Conservation (phyloP, 1,140 invertebrate genomes). For the Meloidogyne floridensis region DNA sequence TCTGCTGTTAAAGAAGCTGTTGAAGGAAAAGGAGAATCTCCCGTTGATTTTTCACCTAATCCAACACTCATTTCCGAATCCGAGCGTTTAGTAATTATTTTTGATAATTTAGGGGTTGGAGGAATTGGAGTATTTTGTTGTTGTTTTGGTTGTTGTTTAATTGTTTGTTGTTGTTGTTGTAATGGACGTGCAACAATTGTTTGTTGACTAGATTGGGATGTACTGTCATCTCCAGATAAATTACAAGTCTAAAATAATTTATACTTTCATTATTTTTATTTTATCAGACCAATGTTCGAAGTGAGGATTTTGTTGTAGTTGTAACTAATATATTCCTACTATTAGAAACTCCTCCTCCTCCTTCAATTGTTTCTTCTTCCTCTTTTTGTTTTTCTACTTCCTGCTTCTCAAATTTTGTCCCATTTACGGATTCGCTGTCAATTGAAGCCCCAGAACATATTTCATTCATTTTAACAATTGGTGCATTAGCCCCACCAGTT, state of each 20-base stretch:
- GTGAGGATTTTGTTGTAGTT: slow-evolving; percentile 4
- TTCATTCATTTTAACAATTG: slow-evolving; percentile 60
- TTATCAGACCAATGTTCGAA: slow-evolving; percentile 14
- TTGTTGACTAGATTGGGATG: slow-evolving; percentile 59
- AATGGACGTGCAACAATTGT: slow-evolving; percentile 50
- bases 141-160: slow-evolving; percentile 17
- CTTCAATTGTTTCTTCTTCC: neutral
- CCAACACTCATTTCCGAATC: slow-evolving; percentile 35
- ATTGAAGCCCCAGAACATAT: slow-evolving; percentile 61
- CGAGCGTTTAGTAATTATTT: slow-evolving; percentile 16
- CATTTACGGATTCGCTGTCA: slow-evolving; percentile 39
- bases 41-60: slow-evolving; percentile 32
- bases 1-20: slow-evolving; percentile 67
- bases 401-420: neutral
- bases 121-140: neutral
- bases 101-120: slow-evolving; percentile 12
- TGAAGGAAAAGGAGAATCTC: slow-evolving; percentile 7
- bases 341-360: neutral
- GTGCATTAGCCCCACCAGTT: slow-evolving; percentile 33
- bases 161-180: neutral
- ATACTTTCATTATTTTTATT: neutral
- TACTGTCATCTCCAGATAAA: slow-evolving; percentile 41
- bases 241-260: neutral
- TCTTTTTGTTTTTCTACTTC: neutral
- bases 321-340: neutral